These are phyloP conservation scores for Eriocheir sinensis DNA, from an alignment of 1,140 invertebrate genomes.

Conservation along the genomic window DNA sequence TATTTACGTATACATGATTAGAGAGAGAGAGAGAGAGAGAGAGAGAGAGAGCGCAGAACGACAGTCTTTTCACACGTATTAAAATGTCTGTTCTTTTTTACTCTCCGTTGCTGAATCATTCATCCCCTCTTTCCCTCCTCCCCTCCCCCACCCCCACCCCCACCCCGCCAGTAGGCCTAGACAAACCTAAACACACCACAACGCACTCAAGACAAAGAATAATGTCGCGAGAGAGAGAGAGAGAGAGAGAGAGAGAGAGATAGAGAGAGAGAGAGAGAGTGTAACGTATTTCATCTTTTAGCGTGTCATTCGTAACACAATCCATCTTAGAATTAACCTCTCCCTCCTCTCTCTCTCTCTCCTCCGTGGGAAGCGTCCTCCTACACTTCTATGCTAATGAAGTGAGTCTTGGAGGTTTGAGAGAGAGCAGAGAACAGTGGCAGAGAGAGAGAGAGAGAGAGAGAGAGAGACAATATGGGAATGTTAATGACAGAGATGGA, in stretches of 20 bases:
- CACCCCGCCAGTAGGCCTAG: neutral
- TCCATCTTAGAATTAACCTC: neutral
- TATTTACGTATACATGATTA: too few relatives aligned
- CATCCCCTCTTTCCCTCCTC: neutral
- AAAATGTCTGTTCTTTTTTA: too few relatives aligned
- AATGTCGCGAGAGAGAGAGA: neutral
- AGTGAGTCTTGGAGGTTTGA: slow-evolving; percentile 40
- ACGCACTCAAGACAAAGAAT: too few relatives aligned
- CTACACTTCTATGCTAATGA: slow-evolving; percentile 64
- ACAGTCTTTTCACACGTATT: too few relatives aligned
- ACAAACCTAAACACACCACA: too few relatives aligned
- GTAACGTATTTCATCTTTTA: too few relatives aligned
- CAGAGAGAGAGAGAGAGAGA: slow-evolving; percentile 12
- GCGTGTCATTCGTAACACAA: too few relatives aligned
- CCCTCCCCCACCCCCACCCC: neutral
- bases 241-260: slow-evolving; percentile 37
- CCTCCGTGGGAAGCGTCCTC: slow-evolving; percentile 58
- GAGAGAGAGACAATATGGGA: neutral
- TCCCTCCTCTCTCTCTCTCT: too few relatives aligned
- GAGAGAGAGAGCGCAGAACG: too few relatives aligned
- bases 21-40: too few relatives aligned
- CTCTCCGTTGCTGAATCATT: neutral
- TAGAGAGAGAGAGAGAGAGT: slow-evolving; percentile 19
- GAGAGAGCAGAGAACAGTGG: slow-evolving; percentile 53
- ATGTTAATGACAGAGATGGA: neutral